Conservation (phyloP, 1,140 invertebrate genomes). For the Sweltsa coloradensis region DNA sequence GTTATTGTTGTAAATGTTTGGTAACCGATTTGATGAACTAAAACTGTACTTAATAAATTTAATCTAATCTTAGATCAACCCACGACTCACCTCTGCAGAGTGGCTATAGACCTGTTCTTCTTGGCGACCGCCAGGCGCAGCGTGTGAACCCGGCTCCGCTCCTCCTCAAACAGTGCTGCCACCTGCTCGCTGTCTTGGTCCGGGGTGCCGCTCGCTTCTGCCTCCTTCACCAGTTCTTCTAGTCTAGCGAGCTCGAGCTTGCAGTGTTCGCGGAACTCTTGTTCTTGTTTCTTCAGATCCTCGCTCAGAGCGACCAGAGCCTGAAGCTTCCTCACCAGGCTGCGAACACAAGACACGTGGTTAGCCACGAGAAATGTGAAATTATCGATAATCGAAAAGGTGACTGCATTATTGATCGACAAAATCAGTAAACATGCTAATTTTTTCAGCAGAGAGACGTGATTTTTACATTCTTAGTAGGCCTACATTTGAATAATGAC, state of each 20-base stretch:
- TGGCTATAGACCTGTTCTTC: constrained; percentile 69
- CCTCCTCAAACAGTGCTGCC: constrained; percentile 41
- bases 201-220: constrained; percentile 28
- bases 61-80: too few species aligned
- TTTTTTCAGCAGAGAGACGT: too few species aligned
- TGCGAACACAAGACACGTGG: constrained; percentile 26
- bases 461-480: too few species aligned
- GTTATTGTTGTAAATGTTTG: too few species aligned
- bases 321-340: constrained; percentile 47
- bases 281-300: constrained; percentile 57
- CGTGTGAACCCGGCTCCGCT: constrained; percentile 40
- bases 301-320: constrained; percentile 56
- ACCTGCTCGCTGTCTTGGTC: constrained; percentile 21
- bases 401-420: too few species aligned
- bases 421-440: too few species aligned
- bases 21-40: too few species aligned
- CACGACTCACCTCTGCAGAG: constrained; percentile 54
- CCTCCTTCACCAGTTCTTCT: constrained; percentile 37
- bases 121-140: constrained; percentile 57
- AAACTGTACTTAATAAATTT: too few species aligned
- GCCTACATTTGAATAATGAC: too few species aligned
- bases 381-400: too few species aligned
- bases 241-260: constrained; percentile 46
- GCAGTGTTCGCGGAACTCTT: constrained; percentile 62
- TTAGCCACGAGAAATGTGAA: too few species aligned